Evolutionary conservation across 2,888 invertebrate genomes (phyloP).

Genomic region (Sarcophaga caerulescens): DNA sequence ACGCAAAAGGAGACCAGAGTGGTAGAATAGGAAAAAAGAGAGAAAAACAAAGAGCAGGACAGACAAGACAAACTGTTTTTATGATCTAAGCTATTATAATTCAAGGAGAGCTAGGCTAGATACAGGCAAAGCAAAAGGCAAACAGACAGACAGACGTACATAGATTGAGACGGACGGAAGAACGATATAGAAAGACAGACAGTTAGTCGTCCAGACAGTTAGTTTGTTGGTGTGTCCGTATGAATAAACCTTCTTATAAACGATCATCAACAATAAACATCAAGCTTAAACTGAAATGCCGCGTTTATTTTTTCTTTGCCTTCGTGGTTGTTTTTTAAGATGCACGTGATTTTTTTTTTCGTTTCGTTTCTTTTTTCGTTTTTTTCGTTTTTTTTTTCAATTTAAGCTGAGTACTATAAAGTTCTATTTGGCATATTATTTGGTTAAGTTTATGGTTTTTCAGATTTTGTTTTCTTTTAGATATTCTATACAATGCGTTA

Average conservation of each 20-base stretch:
- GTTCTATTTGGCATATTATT: conserved; percentile 47
- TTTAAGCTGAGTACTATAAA: conserved; percentile 21
- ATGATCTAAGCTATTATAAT: conserved; percentile 26
- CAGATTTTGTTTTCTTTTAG: conserved; percentile 26
- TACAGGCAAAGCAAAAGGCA: not conserved
- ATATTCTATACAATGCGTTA: conserved; percentile 57
- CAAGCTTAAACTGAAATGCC: conserved; percentile 63
- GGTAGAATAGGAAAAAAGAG: not conserved
- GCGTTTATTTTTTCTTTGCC: conserved; percentile 41
- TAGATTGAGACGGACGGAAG: not conserved
- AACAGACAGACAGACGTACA: conserved; percentile 48
- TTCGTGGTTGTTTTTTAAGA: conserved; percentile 19
- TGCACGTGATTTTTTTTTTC: conserved; percentile 63
- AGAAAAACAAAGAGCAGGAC: conserved; percentile 36
- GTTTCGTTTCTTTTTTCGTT: not conserved
- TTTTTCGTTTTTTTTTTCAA: conserved; percentile 30
- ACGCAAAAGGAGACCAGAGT: not conserved
- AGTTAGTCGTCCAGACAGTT: conserved; percentile 61
- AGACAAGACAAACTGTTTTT: conserved; percentile 43
- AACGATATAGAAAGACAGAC: conserved; percentile 47
- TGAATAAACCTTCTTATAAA: conserved; percentile 60
- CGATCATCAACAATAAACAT: conserved; percentile 67
- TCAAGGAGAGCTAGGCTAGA: conserved; percentile 53
- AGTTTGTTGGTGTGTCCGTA: not conserved
- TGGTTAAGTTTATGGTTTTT: conserved; percentile 57